A percentile compares a stretch with the other conserved stretches of the same genome.
Evolutionary conservation across 2,797 vertebrate genomes (phyloP).

Genomic region (Pipistrellus pipistrellus): DNA sequence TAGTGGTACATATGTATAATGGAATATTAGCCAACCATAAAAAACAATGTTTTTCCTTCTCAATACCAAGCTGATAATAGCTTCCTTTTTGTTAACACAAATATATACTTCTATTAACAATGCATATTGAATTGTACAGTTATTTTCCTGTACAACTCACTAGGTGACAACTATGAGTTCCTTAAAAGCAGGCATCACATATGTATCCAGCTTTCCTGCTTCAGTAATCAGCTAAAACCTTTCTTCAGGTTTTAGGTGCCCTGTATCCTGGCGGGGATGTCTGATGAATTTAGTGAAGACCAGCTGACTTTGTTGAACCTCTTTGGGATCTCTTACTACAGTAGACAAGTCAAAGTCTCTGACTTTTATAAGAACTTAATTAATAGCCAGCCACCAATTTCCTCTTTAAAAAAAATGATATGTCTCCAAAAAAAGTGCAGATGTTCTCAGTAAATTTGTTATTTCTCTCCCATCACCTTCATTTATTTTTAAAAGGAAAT

Average conservation of each 20-base stretch:
- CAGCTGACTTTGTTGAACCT: not conserved
- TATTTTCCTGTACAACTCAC: not conserved
- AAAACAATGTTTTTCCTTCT: not conserved
- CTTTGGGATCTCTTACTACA: not conserved
- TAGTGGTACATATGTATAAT: not conserved
- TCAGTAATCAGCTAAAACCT: not conserved
- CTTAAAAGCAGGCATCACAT: not conserved
- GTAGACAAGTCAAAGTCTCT: constrained; percentile 39
- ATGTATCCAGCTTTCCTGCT: not conserved
- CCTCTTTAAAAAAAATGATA: not conserved
- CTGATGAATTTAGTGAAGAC: not conserved
- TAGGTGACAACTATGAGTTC: not conserved
- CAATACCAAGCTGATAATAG: not conserved
- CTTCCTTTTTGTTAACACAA: not conserved
- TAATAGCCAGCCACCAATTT: not conserved
- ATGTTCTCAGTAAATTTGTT: not conserved
- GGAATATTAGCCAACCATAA: not conserved
- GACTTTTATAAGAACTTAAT: not conserved
- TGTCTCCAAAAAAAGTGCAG: not conserved
- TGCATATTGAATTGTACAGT: not conserved
- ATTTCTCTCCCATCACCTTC: not conserved
- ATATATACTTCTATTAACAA: not conserved
- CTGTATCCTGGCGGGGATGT: no score
- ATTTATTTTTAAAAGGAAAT: not conserved
- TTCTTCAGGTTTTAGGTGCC: not conserved